phyloP scores from a whole-genome alignment of 2,888 invertebrate genomes.

The Capitulum mitella region DNA sequence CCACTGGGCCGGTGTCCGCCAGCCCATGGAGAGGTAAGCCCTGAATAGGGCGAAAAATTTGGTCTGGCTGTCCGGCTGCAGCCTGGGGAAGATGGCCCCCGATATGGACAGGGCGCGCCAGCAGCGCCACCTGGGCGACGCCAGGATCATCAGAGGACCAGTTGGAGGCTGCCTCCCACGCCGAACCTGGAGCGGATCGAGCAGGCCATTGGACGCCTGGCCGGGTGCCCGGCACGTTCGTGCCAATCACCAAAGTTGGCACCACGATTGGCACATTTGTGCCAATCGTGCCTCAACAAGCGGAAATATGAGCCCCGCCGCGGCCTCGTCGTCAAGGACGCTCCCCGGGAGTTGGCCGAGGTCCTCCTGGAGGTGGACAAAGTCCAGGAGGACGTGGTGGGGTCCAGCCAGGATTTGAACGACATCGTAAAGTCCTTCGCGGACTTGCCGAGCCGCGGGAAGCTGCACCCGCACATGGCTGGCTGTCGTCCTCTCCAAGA shows the following conservation, averaged over 20 bases:
- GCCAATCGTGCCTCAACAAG: background rate
- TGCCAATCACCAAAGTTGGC: too few relatives aligned
- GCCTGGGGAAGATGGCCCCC: background rate
- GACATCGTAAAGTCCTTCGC: background rate
- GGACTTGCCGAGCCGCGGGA: background rate
- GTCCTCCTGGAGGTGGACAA: background rate
- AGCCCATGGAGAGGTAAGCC: conserved; percentile 25
- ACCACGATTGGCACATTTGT: too few relatives aligned
- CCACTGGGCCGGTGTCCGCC: conserved; percentile 10
- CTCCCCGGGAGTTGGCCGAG: background rate
- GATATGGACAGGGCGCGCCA: background rate
- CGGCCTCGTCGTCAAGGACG: background rate
- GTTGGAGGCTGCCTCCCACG: background rate
- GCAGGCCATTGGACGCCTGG: background rate
- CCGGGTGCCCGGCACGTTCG: too few relatives aligned
- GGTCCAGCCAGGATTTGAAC: background rate
- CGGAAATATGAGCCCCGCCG: background rate
- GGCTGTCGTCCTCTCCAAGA: background rate
- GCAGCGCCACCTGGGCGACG: background rate
- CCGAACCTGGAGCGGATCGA: background rate
- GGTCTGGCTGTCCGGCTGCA: background rate
- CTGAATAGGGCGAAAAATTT: background rate
- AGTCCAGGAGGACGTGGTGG: background rate
- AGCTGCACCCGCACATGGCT: background rate
- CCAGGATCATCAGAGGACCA: background rate